Evolutionary conservation across 2,888 invertebrate genomes (phyloP), one percentile per base, ranked within the genome.

Genomic region (Tholera decimalis): DNA sequence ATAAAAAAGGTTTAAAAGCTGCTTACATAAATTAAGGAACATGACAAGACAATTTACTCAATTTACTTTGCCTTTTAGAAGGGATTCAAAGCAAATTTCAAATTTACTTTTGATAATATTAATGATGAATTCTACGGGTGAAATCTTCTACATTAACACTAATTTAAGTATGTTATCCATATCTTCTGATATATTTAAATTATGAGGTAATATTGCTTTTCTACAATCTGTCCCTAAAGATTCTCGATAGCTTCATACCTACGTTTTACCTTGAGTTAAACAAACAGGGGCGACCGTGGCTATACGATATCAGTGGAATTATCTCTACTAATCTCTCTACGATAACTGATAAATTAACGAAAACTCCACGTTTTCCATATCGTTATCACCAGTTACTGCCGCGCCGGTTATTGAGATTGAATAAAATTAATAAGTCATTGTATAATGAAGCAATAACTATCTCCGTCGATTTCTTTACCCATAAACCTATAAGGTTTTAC

Each of bases 221-320:
- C 49, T 51, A 22, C 20, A 26, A 51, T 30, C 55, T 30, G 53
- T 61, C 59, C 50, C 68, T 47, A 72, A 50, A 72, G 62, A 67
- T 71, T 61, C 43, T 57, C 65, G 68, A 41, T 47, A 58, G 15
- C 64, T 56, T 67, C 69, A 74, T 56, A 64, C 28, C 6, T 28
- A 33, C 53, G 8, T 53, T 57, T 84, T 66, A 84, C 85, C 84
- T 85, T 86, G 85, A 83, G 66, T 75, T 78, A 55, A 55, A 71
- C 73, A 85, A 85, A 86, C 75, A 83, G 55, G 73, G 82, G 71
- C 65, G 73, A 63, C 72, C 66, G 60, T 83, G 82, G 85, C 83
- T 76, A 74, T 57, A 73, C 83, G 83, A 87, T 90, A 91, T 90
- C 92, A 90, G 90, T 88, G 65, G 90, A 88, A 89, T 92, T 93